Evolutionary conservation across 2,797 vertebrate genomes (phyloP).

Genomic region (Acrossocheilus wenchowensis): DNA sequence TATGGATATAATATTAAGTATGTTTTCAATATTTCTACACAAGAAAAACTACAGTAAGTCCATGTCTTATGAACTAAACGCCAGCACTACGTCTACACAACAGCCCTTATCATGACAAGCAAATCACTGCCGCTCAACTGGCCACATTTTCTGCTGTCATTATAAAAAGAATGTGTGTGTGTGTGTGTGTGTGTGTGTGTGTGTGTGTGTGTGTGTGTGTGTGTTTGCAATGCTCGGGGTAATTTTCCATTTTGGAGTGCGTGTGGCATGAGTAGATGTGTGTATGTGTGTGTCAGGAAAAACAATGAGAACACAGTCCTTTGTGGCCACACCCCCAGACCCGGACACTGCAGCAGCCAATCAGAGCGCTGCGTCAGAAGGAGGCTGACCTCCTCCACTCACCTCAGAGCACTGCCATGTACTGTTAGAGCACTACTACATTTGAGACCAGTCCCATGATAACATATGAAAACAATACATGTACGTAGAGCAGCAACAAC

Average conservation of each 20-base stretch:
- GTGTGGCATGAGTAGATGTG: slow-evolving; percentile 61
- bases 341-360: slow-evolving; percentile 53
- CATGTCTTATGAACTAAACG: background rate
- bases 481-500: background rate
- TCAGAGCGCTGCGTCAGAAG: slow-evolving; percentile 35
- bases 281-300: slow-evolving; percentile 71
- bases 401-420: slow-evolving; percentile 31
- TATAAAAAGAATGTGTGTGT: slow-evolving; percentile 22
- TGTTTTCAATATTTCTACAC: too few species aligned
- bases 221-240: slow-evolving; percentile 32
- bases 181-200: slow-evolving; percentile 42
- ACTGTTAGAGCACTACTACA: slow-evolving; percentile 1
- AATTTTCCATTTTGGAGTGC: slow-evolving; percentile 54
- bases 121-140: slow-evolving; percentile 60
- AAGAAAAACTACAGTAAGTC: background rate
- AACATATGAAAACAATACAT: background rate
- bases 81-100: background rate
- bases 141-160: slow-evolving; percentile 33
- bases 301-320: slow-evolving; percentile 83
- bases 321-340: slow-evolving; percentile 60
- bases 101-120: slow-evolving; percentile 24
- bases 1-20: background rate
- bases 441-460: slow-evolving; percentile 6
- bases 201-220: slow-evolving; percentile 31
- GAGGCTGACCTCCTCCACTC: slow-evolving; percentile 26